Evolutionary conservation across 2,888 invertebrate species (phyloP), one percentile per base, ranked within the genome.

Genomic region (Troides oblongomaculatus): DNA sequence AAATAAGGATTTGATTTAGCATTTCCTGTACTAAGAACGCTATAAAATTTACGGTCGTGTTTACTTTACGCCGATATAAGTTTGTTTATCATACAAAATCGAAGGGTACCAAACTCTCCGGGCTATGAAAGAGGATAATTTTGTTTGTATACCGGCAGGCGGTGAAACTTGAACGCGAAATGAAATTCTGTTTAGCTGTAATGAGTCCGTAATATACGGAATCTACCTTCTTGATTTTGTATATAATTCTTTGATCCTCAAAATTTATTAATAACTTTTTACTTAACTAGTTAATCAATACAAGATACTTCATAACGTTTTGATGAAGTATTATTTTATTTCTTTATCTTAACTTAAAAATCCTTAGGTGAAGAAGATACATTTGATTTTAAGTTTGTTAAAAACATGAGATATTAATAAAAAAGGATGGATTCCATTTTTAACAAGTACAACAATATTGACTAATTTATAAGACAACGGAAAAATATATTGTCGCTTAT

Each of bases 41-140:
- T 84, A 82, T 88, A 85, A 88, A 87, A 89, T 89, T 89, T 86
- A 89, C 86, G 87, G 87, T 75, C 81, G 72, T 89, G 88, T 90
- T 90, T 89, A 87, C 87, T 81, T 85, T 85, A 79, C 81, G 79
- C 78, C 81, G 81, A 85, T 86, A 83, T 84, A 83, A 85, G 88
- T 88, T 89, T 90, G 89, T 90, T 89, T 88, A 88, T 86, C 85
- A 83, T 84, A 82, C 80, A 81, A 84, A 86, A 86, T 87, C 84
- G 84, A 84, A 86, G 84, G 84, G 85, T 84, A 81, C 77, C 72
- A 77, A 76, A 76, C 78, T 83, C 84, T 84, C 77, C 79, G 71
- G 82, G 85, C 84, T 80, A 83, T 84, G 84, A 82, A 84, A 83
- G 83, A 82, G 81, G 82, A 82, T 87, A 86, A 88, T 86, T 84